Evolutionary conservation across 2,797 vertebrate species (phyloP).

Genomic region (Meriones psammophilus): DNA sequence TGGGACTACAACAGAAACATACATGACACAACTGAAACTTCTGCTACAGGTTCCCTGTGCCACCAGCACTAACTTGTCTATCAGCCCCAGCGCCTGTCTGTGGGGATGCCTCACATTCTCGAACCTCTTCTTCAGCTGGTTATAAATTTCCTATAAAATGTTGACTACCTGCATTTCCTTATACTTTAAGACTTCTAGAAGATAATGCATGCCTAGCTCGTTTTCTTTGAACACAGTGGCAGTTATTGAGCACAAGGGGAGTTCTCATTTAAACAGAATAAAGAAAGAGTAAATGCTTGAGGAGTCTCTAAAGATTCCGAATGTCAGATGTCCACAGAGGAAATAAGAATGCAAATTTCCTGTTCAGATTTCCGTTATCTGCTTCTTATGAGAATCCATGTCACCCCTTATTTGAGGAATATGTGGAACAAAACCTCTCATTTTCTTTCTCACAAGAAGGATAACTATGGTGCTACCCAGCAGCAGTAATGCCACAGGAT

Average conservation of each 20-base stretch:
- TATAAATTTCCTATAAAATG: slow-evolving; percentile 33
- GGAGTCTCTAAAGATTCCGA: background rate
- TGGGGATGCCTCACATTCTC: background rate
- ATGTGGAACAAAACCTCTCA: background rate
- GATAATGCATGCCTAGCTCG: background rate
- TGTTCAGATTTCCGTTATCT: background rate
- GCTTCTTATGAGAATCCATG: background rate
- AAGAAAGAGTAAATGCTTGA: background rate
- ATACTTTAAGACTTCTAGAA: background rate
- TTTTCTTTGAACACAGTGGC: background rate
- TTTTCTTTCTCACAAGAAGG: background rate
- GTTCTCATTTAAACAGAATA: background rate
- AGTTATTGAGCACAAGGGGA: background rate
- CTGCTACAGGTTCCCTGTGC: background rate
- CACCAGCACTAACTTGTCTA: background rate
- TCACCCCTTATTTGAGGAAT: background rate
- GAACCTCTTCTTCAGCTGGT: background rate
- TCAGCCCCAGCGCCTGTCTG: background rate
- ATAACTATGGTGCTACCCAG: background rate
- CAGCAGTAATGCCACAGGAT: background rate
- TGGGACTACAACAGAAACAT: too few relatives aligned
- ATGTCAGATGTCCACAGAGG: background rate
- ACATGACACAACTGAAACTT: too few relatives aligned
- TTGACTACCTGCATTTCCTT: background rate
- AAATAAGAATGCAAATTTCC: background rate